Percentiles rank a stretch among this genome's conserved stretches.
Conservation (phyloP, 2,888 invertebrate species). For the Drosophila monieri region DNA sequence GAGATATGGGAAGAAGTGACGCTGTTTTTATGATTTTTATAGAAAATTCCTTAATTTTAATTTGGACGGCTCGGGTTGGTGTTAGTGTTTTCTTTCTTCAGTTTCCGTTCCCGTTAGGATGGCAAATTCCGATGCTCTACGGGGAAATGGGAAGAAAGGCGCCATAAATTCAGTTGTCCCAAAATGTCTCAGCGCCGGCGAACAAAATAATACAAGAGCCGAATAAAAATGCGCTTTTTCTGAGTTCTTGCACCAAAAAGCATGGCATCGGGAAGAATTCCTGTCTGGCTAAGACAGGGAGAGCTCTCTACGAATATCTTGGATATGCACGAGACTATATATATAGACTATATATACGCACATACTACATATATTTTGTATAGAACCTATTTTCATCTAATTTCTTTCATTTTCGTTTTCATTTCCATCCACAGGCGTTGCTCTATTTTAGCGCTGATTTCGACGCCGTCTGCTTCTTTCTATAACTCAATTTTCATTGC, state of each 20-base stretch:
- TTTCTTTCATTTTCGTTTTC: conserved; percentile 73
- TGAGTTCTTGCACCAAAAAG: conserved; percentile 39
- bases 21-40: background rate
- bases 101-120: conserved; percentile 1
- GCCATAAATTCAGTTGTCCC: conserved; percentile 64
- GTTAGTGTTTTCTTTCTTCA: background rate
- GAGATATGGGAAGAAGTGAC: background rate
- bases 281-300: conserved; percentile 59
- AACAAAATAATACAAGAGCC: conserved; percentile 29
- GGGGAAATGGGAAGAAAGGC: conserved; percentile 32
- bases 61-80: background rate
- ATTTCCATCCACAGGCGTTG: conserved; percentile 62
- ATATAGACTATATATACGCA: conserved; percentile 31
- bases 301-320: conserved; percentile 59
- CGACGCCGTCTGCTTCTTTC: conserved; percentile 44
- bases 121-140: conserved; percentile 15
- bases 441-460: conserved; percentile 72
- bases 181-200: conserved; percentile 45
- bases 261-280: conserved; percentile 51
- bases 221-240: conserved; percentile 45
- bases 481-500: conserved; percentile 71
- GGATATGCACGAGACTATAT: conserved; percentile 20
- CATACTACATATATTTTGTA: conserved; percentile 53
- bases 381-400: conserved; percentile 76
- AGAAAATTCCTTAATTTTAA: conserved; percentile 6